Evolutionary conservation across 2,797 vertebrate genomes (phyloP).

Genomic region (Nannoperca obscura): DNA sequence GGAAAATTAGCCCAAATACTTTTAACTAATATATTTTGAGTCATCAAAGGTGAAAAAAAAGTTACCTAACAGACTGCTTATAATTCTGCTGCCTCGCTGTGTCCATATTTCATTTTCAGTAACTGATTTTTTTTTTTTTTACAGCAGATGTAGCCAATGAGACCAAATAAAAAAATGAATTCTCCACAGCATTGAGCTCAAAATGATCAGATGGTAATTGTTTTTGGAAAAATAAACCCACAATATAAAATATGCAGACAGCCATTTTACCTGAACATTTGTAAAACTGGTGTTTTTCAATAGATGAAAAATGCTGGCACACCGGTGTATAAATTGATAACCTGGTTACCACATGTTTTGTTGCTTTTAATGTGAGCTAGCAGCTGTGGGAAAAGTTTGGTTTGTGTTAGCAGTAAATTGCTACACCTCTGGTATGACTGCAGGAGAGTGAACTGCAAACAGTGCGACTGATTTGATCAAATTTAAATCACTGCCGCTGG

Average conservation of each 20-base stretch:
- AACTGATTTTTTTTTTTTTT: constrained; percentile 8
- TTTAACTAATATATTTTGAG: background rate
- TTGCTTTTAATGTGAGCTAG: background rate
- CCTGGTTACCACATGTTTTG: background rate
- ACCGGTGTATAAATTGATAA: too few species aligned
- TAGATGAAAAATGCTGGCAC: too few species aligned
- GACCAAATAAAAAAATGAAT: constrained; percentile 33
- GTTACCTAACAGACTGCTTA: background rate
- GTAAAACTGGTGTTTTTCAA: constrained; percentile 8
- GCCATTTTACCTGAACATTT: constrained; percentile 19
- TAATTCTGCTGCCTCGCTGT: constrained; percentile 5
- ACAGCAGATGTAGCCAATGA: constrained; percentile 9
- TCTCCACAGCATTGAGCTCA: constrained; percentile 22
- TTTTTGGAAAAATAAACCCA: constrained; percentile 9
- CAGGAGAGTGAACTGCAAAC: background rate
- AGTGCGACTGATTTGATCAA: background rate
- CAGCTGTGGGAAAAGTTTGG: background rate
- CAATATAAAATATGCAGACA: constrained; percentile 11
- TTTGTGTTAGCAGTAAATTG: background rate
- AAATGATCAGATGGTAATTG: constrained; percentile 27
- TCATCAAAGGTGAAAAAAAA: constrained; percentile 1
- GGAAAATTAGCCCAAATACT: background rate
- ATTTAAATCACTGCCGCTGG: background rate
- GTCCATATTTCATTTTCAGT: constrained; percentile 28
- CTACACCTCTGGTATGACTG: background rate